Evolutionary conservation across 2,797 vertebrate genomes (phyloP), one percentile per base, ranked within the genome.

Genomic region (Paratrypauchen microcephalus): DNA sequence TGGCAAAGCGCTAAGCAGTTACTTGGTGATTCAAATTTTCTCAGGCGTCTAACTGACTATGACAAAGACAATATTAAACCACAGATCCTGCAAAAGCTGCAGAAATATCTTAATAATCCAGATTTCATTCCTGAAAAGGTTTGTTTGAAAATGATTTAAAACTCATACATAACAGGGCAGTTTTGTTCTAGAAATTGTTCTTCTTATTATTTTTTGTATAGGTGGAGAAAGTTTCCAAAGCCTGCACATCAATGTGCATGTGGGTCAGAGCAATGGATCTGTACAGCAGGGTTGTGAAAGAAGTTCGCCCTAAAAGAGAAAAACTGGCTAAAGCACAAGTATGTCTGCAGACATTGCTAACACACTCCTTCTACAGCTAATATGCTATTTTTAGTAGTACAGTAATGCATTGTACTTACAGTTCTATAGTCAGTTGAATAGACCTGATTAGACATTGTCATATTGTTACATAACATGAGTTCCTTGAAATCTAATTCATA

Each of bases 231-330:
- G 93, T 95, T 19, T 96, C 95, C 57, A 94, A 88, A 85, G 94
- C 94, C 2, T 96, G 95, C 71, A 94, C 82, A 66, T 96, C 94
- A 12, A 95, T 96, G 94, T 96, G 94, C 64, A 95, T 95, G 94
- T 95, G 94, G 94, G 95, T 95, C 63, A 92, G 93, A 84, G 94
- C 95, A 4, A 95, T 95, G 92, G 90, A 95, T 82, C 74, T 96
- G 18, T 97, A 95, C 86, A 95, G 93, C 5, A 88, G 86, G 63
- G 91, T 95, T 12, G 70, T 95, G 32, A 95, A 95, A 80, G 92
- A 95, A 61, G 95, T 96, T 0, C 92, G 91, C 15, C 92, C 92
- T 21, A 97, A 96, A 78, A 93, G 93, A 72, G 86, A 93, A 76
- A 96, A 95, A 58, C 89, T 94, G 65, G 87, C 86, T 3, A 83